Evolutionary conservation across 1,140 invertebrate species (phyloP).

Genomic region (Halotydeus destructor): DNA sequence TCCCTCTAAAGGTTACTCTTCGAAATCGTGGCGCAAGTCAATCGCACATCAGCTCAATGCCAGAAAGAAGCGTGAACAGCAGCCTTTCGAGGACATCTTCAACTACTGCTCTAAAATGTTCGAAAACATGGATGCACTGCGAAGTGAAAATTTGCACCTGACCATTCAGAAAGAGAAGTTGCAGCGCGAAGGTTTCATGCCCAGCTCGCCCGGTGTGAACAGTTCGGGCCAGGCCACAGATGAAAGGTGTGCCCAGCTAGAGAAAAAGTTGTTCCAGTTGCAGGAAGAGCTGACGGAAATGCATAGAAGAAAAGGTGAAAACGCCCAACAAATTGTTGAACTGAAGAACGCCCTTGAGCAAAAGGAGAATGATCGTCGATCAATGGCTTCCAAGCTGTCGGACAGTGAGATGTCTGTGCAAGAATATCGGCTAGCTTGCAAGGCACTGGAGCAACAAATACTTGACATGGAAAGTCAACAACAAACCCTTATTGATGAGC

Average conservation of each 20-base stretch:
- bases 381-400: neutral
- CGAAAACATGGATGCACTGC: conserved; percentile 14
- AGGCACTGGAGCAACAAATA: conserved; percentile 10
- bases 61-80: conserved; percentile 5
- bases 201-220: neutral
- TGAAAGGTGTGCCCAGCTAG: conserved; percentile 27
- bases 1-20: too few relatives aligned
- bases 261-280: conserved; percentile 59
- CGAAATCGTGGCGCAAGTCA: conserved; percentile 10
- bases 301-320: conserved; percentile 67
- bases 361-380: conserved; percentile 5
- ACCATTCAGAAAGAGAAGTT: conserved; percentile 10
- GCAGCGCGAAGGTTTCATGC: conserved; percentile 5
- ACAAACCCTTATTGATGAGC: conserved; percentile 71
- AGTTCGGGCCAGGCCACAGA: neutral
- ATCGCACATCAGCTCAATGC: conserved; percentile 11
- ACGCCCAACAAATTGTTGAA: conserved; percentile 77
- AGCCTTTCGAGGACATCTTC: conserved; percentile 14
- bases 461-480: conserved; percentile 11
- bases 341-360: conserved; percentile 46
- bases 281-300: conserved; percentile 80
- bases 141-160: conserved; percentile 14
- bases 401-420: conserved; percentile 8
- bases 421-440: neutral
- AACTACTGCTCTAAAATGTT: conserved; percentile 11